Evolutionary conservation across 2,888 invertebrate species (phyloP).

Genomic region (Hemistola chrysoprasaria): DNA sequence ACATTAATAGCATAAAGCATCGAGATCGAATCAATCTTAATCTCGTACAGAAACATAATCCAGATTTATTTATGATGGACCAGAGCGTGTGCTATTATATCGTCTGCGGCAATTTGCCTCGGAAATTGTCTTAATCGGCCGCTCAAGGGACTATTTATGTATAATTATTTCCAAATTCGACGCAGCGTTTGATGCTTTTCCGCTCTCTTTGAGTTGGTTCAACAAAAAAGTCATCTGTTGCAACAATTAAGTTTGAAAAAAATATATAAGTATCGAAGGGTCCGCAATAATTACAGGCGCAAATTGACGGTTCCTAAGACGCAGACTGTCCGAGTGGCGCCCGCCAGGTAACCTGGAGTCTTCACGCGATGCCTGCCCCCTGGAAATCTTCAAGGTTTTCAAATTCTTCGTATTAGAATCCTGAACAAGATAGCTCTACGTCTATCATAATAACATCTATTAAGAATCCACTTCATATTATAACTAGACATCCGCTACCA

Average conservation of each 20-base stretch:
- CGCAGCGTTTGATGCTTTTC: slow-evolving; percentile 81
- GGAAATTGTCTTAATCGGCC: slow-evolving; percentile 83
- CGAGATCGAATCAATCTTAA: slow-evolving; percentile 81
- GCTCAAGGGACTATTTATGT: slow-evolving; percentile 83
- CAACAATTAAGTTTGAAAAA: slow-evolving; percentile 79
- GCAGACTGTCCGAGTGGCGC: slow-evolving; percentile 68
- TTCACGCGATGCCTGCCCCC: slow-evolving; percentile 60
- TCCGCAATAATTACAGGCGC: slow-evolving; percentile 81
- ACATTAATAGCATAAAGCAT: slow-evolving; percentile 78
- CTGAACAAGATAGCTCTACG: slow-evolving; percentile 24
- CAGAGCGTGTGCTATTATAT: slow-evolving; percentile 80
- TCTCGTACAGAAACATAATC: slow-evolving; percentile 80
- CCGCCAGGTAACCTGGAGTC: slow-evolving; percentile 67
- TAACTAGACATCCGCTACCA: slow-evolving; percentile 40
- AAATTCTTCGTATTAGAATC: slow-evolving; percentile 29
- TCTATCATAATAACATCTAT: slow-evolving; percentile 31
- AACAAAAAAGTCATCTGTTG: slow-evolving; percentile 83
- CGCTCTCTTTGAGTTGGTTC: slow-evolving; percentile 81
- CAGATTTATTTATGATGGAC: slow-evolving; percentile 81
- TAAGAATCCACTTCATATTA: slow-evolving; percentile 30
- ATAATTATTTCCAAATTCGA: slow-evolving; percentile 83
- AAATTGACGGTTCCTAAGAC: slow-evolving; percentile 80
- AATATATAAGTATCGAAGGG: slow-evolving; percentile 82
- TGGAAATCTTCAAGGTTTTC: slow-evolving; percentile 30
- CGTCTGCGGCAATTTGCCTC: slow-evolving; percentile 82